Evolutionary conservation across 2,113 vertebrate genomes (phyloP), one percentile per base, ranked within the genome.

Genomic region (Toxostoma redivivum): DNA sequence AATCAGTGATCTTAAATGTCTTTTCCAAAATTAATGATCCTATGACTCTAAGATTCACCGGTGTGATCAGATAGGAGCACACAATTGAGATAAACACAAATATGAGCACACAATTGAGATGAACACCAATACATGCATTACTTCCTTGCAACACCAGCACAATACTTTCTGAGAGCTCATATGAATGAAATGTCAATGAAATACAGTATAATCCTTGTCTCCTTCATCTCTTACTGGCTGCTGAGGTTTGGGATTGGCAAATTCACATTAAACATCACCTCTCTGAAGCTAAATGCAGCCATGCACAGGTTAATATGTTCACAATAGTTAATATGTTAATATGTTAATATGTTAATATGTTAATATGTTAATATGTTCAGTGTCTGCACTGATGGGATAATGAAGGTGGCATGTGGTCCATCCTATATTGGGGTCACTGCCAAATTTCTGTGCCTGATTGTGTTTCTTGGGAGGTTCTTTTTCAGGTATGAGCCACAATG

Each of bases 371-470:
- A 48, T 50, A 50, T 50, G 24, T 50, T 50, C 48, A 27, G 8
- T 50, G 18, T 20, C 53, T 53, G 3, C 19, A 24, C 3, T 62
- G 67, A 35, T 30, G 44, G 42, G 8, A 8, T 38, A 80, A 70
- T 0, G 0, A 57, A 47, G 9, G 22, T 38, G 42, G 11, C 12
- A 14, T 15, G 19, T 37, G 16, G 28, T 30, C 15, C 18, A 9
- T 35, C 20, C 17, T 28, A 18, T 8, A 4, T 0, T 61, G 30
- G 27, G 15, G 4, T 22, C 17, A 18, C 47, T 17, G 40, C 10
- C 47, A 53, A 88, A 15, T 62, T 72, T 84, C 31, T 4, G 5
- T 14, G 2, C 13, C 18, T 42, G 20, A 5, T 11, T 62, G 23
- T 58, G 31, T 48, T 38, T 35, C n/a, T 16, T 25, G 70, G 57